Evolutionary conservation across 2,113 vertebrate species (phyloP), one percentile per base, ranked within the genome.

Genomic region (Bufo bufo): DNA sequence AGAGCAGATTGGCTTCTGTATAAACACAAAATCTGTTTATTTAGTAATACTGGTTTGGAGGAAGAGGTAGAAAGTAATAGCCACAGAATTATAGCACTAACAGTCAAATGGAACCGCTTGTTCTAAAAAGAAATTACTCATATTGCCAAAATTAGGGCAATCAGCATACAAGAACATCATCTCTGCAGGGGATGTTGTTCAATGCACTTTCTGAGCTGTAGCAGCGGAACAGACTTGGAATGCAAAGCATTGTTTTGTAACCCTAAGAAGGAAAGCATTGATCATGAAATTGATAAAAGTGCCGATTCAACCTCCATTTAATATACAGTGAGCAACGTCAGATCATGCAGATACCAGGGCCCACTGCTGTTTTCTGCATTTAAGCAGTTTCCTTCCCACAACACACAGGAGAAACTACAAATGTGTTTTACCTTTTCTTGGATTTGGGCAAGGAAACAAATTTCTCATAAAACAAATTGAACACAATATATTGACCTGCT

Each of bases 51-150:
- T 82, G 63, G 63, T 81, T 81, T 56, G 77, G 63, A 54, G 77
- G 61, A 19, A 72, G 50, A 75, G 85, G 63, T 59, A 69, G 61
- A 43, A 69, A 71, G 52, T 65, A 43, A 81, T 87, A 54, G 61
- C 63, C 50, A 14, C 11, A 17, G 85, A 81, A 87, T 81, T 84
- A 83, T 83, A 83, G 80, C 71, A 56, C 58, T 77, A 88, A 88
- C 80, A 88, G 56, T 77, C 77, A 87, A 58, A 83, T 50, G 58
- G 45, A 88, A 88, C 87, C 77, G 80, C 82, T 88, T 84, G 87
- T 84, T 84, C 80, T 50, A n/a, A 88, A 88, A 88, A 71, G 71
- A 88, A 88, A 88, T 88, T 65, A 88, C 80, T 84, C 87, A 88
- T 63, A 84, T 83, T 83, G 71, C 71, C 82, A 75, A 83, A 88